Conservation (phyloP, 2,888 invertebrate species). For the Cheilosia pagana region DNA sequence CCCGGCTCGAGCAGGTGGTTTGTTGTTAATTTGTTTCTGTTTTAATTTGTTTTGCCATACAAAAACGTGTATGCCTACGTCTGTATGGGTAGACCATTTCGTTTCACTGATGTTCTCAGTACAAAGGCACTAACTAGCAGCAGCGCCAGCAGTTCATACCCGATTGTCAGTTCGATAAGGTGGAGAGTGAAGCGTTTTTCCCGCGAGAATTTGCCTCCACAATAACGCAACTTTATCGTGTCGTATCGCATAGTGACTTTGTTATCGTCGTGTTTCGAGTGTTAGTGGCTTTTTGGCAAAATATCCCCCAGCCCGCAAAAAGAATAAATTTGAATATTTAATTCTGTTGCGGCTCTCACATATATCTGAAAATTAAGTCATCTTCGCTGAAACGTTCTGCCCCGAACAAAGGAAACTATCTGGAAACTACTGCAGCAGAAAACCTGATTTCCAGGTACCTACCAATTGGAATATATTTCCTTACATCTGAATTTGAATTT, state of each 20-base stretch:
- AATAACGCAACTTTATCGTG: constrained; percentile 61
- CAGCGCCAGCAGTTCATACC: constrained; percentile 61
- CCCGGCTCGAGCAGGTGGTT: constrained; percentile 68
- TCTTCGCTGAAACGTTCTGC: not conserved
- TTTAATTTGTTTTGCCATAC: constrained; percentile 19
- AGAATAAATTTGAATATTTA: not conserved
- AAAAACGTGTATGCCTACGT: not conserved
- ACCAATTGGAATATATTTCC: not conserved
- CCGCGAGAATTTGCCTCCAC: constrained; percentile 66
- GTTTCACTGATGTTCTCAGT: constrained; percentile 26
- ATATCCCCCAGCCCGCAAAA: constrained; percentile 4
- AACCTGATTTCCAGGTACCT: constrained; percentile 60
- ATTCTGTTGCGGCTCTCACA: constrained; percentile 15
- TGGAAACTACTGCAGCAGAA: constrained; percentile 27
- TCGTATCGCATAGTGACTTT: constrained; percentile 26
- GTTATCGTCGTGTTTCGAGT: constrained; percentile 15
- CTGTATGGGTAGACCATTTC: constrained; percentile 5
- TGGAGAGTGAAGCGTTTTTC: constrained; percentile 67
- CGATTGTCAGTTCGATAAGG: constrained; percentile 73
- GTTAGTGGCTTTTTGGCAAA: constrained; percentile 14
- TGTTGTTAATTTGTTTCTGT: constrained; percentile 38
- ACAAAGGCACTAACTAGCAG: constrained; percentile 25
- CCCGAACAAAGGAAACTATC: constrained; percentile 48
- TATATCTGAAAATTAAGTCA: constrained; percentile 29
- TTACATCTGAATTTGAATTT: not conserved